phyloP scores from a whole-genome alignment of 2,888 invertebrate species.

The Zootermopsis nevadensis region DNA sequence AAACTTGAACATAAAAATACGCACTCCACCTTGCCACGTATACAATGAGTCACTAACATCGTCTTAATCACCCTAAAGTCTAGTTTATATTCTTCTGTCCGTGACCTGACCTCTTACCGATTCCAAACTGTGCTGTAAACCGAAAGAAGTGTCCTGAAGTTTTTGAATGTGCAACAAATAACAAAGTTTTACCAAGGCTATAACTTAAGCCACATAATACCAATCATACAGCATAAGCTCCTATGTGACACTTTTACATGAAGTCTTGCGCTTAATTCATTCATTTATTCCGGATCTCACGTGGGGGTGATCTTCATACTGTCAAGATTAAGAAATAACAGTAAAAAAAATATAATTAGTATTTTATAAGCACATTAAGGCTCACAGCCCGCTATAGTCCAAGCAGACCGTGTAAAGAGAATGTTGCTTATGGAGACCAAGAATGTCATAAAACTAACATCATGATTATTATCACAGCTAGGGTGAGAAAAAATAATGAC shows the following conservation, averaged over 20 bases:
- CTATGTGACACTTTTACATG: not conserved
- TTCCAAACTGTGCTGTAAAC: no score
- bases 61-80: no score
- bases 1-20: no score
- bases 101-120: no score
- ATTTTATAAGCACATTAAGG: slow-evolving; percentile 47
- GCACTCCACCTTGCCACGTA: no score
- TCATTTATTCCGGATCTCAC: slow-evolving; percentile 18
- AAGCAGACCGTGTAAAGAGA: slow-evolving; percentile 11
- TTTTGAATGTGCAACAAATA: no score
- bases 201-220: no score
- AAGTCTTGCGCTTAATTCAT: not conserved
- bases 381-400: not conserved
- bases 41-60: no score
- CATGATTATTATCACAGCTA: slow-evolving; percentile 37
- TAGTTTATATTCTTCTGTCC: no score
- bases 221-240: no score
- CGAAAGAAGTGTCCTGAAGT: no score
- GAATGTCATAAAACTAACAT: slow-evolving; percentile 34
- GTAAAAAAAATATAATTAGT: slow-evolving; percentile 46
- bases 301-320: slow-evolving; percentile 18
- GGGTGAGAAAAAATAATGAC: not conserved
- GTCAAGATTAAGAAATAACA: slow-evolving; percentile 22
- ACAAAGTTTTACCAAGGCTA: no score
- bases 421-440: not conserved